Percentiles rank a stretch among this genome's conserved stretches.
These are phyloP conservation scores for Cheilosia scutellata DNA, from an alignment of 2,888 invertebrate genomes.

Conservation along the genomic window DNA sequence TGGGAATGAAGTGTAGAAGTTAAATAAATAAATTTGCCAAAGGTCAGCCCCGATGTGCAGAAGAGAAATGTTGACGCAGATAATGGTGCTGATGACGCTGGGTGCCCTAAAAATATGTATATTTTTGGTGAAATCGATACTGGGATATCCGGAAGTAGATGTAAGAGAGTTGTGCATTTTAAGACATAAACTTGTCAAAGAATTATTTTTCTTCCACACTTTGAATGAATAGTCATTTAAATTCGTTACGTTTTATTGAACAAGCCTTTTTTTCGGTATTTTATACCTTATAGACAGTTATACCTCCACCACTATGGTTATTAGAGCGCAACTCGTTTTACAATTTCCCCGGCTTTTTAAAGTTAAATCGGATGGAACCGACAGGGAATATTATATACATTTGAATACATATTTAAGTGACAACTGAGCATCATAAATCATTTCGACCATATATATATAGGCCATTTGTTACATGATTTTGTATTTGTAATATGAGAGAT, in stretches of 20 bases:
- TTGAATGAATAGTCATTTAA: slow-evolving; percentile 56
- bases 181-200: too few species aligned
- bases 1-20: slow-evolving; percentile 39
- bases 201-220: not conserved
- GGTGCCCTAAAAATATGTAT: not conserved
- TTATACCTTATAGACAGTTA: slow-evolving; percentile 30
- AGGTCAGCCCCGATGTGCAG: slow-evolving; percentile 21
- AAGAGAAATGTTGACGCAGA: slow-evolving; percentile 37
- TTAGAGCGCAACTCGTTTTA: slow-evolving; percentile 60
- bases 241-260: slow-evolving; percentile 64
- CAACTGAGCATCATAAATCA: too few species aligned
- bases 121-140: slow-evolving; percentile 55
- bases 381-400: too few species aligned
- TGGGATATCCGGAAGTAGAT: slow-evolving; percentile 5
- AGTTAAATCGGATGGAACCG: too few species aligned
- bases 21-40: slow-evolving; percentile 47
- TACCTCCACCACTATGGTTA: too few species aligned
- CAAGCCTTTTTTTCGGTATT: slow-evolving; percentile 31
- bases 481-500: too few species aligned
- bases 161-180: not conserved
- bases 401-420: too few species aligned
- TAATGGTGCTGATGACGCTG: slow-evolving; percentile 5
- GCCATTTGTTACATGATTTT: too few species aligned
- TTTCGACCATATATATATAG: too few species aligned
- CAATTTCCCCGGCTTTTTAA: not conserved